Conservation (phyloP, 92 coral and sea anemone genomes). For the Virgularia gustaviana region DNA sequence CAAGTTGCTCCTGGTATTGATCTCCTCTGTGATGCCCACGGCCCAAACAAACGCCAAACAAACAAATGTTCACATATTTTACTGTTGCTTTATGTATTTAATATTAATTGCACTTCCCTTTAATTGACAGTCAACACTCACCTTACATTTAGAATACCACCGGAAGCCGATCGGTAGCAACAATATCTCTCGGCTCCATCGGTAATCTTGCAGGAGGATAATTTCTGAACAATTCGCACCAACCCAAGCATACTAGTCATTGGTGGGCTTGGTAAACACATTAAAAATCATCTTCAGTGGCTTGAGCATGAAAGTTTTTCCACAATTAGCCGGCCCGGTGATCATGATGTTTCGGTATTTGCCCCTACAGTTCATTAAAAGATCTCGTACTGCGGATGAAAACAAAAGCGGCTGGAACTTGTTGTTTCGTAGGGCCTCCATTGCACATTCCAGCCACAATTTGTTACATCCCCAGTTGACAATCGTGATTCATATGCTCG, state of each 20-base stretch:
- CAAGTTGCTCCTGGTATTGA: conserved; percentile 3
- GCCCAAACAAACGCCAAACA: too few species aligned
- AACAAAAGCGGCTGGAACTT: neutral
- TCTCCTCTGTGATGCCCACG: too few species aligned
- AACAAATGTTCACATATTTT: too few species aligned
- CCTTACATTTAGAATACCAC: too few species aligned
- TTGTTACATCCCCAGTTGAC: neutral
- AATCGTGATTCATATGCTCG: neutral
- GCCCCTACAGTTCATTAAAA: neutral
- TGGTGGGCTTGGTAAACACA: too few species aligned
- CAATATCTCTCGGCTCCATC: conserved; percentile 1
- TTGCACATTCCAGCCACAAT: neutral
- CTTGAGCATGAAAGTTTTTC: too few species aligned
- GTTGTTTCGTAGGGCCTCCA: neutral
- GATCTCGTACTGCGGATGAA: neutral
- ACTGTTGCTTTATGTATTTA: too few species aligned
- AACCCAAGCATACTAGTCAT: neutral
- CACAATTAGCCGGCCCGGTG: neutral
- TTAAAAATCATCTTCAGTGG: too few species aligned
- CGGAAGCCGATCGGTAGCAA: too few species aligned
- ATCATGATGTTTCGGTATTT: conserved; percentile 1
- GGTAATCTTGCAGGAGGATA: neutral
- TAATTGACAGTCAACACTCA: too few species aligned
- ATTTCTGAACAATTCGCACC: neutral
- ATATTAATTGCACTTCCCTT: too few species aligned